Base-by-base conservation (phyloP, 2,888 invertebrate genomes). In the Andrena haemorrhoa region DNA sequence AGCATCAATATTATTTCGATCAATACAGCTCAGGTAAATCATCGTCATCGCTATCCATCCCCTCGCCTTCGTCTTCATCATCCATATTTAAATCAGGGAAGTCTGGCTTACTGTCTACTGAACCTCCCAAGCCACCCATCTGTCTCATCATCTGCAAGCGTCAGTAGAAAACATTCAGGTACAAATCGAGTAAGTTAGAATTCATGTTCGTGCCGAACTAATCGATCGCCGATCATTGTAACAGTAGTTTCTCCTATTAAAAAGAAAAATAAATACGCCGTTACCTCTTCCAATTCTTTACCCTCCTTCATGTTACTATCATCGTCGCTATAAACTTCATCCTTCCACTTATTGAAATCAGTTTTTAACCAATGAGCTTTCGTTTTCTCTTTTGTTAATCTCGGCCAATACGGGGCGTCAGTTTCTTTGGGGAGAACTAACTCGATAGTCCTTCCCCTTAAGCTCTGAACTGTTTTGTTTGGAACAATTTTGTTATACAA, bases 281-380 rank as follows among this genome's bases (percentile, higher is more conserved):
- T 76, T 84, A 95, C 95, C 88, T 96, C 96, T 92, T 96, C 96
- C 81, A 96, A 94, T 91, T 96, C 96, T 68, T 95, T 95, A 71
- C 26, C 70, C 5, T 60, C 29, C 29, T 92, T 94, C 64, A 90
- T 90, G 35, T 79, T 88, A 33, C 79, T 96, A 88, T 98, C 98
- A 89, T 97, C 97, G 10, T 97, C 98, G 73, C 97, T 98, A 83
- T 99, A 99, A 92, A 98, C 98, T 94, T 99, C 99, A 95, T 99
- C 99, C 94, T 96, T 97, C 99, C 99, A 99, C 95, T 98, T 98
- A 93, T 98, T 98, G 94, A 99, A 99, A 94, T 99, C 99, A 90
- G 98, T 97, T 95, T 99, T 99, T 90, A 99, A 95, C 97, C 98
- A 99, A 94, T 98, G 98, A 90, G 97, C 96, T 95, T 99, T 99